Percentiles rank a stretch among this genome's conserved stretches.
Conservation (phyloP, 2,113 vertebrate species). For the Spheniscus mendiculus region DNA sequence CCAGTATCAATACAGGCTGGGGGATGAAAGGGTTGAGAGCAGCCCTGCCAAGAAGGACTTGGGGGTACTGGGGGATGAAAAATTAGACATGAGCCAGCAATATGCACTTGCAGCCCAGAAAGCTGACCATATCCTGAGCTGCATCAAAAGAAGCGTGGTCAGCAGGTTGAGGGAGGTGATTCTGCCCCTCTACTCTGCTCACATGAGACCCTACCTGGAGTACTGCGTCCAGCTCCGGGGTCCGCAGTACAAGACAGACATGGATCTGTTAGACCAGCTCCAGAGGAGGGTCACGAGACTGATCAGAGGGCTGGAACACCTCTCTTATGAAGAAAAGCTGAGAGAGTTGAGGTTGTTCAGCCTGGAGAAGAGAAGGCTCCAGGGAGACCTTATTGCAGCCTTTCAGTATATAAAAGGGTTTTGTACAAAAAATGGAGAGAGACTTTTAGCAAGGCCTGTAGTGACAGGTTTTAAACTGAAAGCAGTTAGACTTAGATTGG, state of each 20-base stretch:
- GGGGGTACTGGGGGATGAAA: neutral
- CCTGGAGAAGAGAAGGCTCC: neutral
- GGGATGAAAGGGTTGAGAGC: neutral
- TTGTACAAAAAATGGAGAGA: neutral
- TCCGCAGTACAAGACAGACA: neutral
- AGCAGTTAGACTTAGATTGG: neutral
- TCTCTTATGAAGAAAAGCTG: neutral
- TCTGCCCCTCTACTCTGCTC: neutral
- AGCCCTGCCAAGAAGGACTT: neutral
- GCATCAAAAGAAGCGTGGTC: neutral
- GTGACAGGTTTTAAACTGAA: neutral
- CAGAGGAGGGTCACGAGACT: neutral
- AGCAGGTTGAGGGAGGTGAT: neutral
- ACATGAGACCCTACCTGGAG: neutral
- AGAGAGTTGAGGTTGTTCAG: neutral
- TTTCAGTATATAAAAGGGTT: neutral
- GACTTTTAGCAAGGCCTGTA: neutral
- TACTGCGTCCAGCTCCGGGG: accelerated
- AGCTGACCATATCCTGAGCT: neutral
- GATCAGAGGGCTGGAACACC: neutral
- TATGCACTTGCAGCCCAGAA: neutral
- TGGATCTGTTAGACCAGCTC: neutral
- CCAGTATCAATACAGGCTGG: neutral
- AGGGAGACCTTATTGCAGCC: accelerated
- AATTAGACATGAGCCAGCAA: neutral